Evolutionary conservation across 1,140 invertebrate genomes (phyloP), one percentile per base, ranked within the genome.

Genomic region (Ganaspis sp.): DNA sequence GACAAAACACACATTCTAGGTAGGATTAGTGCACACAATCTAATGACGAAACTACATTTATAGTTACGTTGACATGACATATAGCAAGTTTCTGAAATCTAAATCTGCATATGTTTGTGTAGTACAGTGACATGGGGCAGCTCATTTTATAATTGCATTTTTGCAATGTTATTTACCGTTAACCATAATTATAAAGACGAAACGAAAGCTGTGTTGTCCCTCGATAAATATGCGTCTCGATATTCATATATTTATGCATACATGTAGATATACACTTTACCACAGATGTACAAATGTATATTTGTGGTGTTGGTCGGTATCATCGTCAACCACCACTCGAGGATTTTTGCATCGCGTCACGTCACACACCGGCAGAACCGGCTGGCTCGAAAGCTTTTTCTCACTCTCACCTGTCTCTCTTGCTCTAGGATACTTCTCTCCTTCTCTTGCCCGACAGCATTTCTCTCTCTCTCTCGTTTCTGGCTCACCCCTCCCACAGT

Each of bases 341-440:
- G 58, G 76, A 80, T 75, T 80, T 80, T 80, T 74, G 78, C 78
- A 71, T 69, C 34, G 75, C 75, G 73, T 70, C 42, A 74, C 70
- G 74, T 49, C 69, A 40, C 42, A 71, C 58, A 64, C 71, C 71
- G 70, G 71, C 58, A 29, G 40, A 74, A 69, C 70, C 64, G 74
- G 78, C 78, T 77, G 77, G 74, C 77, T 79, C 70, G 79, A 74
- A 76, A 77, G 76, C 69, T 76, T 49, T 76, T 49, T 69, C 78
- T 72, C 72, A 74, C 76, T 80, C 78, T 74, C 76, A 76, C 74
- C 53, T n/a, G n/a, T n/a, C 72, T 74, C 76, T 76, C 76, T 40
- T 34, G 6, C 29, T 34, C 29, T 34, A 34, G 29, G 6, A 2
- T 34, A 34, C n/a, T 21, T 12, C 12, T 64, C 54, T 64, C 11